Evolutionary conservation across 2,797 vertebrate genomes (phyloP), one percentile per base, ranked within the genome.

Genomic region (Characodon lateralis): DNA sequence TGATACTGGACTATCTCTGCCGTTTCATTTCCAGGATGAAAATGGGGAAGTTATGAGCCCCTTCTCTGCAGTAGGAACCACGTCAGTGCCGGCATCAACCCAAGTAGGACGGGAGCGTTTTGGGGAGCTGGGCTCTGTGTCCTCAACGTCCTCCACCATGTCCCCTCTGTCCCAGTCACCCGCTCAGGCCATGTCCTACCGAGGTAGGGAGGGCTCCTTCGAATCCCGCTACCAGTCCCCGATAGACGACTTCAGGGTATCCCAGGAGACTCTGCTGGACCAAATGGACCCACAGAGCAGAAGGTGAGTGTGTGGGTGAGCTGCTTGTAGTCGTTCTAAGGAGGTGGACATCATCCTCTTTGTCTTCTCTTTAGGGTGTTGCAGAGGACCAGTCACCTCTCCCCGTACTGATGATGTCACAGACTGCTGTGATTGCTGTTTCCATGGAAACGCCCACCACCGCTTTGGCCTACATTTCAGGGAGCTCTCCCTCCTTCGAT

Each of bases 221-320:
- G 98, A 99, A 26, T 87, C 95, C 0, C 96, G 98, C 76, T 99
- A 98, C 92, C 98, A 99, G 90, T 96, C 97, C 31, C 96, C 97
- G 0, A 91, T 98, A 0, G 97, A 98, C 24, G 98, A 99, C 59
- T 98, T 99, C 76, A 94, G 97, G 55, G 94, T 97, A 59, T 96
- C 97, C 2, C 98, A 98, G 88, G 98, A 99, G 90, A 95, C 96
- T 10, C 95, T 99, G 0, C 72, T 97, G 76, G 98, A 99, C 80
- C 97, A 97, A 80, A 96, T 97, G 10, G 98, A 99, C 73, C 87
- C 94, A 48, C 95, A 98, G 90, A 98, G 96, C 91, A 94, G 97
- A 83, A 97, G 97, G 98, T 98, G 79, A 74, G 88, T 74, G 71
- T 61, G 73, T 16, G 66, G 2, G 48, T 16, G 22, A 41, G 35